These are phyloP conservation scores for Malurus splendens DNA, from an alignment of 2,797 vertebrate genomes.

Conservation along the genomic window DNA sequence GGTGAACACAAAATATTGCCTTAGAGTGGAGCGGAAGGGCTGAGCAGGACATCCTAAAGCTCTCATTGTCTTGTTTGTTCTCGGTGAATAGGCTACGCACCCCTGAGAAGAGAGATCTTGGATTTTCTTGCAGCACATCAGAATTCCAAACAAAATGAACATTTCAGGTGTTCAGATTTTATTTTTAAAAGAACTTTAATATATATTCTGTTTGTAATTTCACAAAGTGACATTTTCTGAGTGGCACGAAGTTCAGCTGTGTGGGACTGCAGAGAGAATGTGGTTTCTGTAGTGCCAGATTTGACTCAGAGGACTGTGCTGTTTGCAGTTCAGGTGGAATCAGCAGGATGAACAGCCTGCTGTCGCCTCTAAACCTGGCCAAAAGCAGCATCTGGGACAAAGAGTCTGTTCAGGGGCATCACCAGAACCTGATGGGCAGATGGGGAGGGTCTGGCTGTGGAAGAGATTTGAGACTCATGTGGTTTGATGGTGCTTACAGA, in stretches of 20 bases:
- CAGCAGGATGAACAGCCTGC: neutral
- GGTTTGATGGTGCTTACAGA: neutral
- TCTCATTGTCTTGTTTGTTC: neutral
- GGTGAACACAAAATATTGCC: neutral
- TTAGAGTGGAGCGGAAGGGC: neutral
- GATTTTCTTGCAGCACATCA: neutral
- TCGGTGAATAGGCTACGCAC: accelerated
- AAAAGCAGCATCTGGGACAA: neutral
- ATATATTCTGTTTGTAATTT: neutral
- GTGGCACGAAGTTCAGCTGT: neutral
- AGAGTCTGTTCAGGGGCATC: neutral
- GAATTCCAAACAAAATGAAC: neutral
- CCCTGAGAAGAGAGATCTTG: neutral
- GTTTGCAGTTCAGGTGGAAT: neutral
- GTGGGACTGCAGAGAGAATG: neutral
- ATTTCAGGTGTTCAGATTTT: neutral
- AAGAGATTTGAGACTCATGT: neutral
- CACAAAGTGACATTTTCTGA: neutral
- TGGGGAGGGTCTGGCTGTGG: neutral
- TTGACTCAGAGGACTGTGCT: neutral
- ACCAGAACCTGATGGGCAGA: neutral
- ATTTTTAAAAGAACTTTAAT: neutral
- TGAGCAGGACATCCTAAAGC: neutral
- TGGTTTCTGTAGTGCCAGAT: neutral
- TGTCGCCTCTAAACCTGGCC: neutral